A percentile compares a stretch with the other conserved stretches of the same genome.
Conservation (phyloP, 2,113 vertebrate genomes). For the Solenodon paradoxus region DNA sequence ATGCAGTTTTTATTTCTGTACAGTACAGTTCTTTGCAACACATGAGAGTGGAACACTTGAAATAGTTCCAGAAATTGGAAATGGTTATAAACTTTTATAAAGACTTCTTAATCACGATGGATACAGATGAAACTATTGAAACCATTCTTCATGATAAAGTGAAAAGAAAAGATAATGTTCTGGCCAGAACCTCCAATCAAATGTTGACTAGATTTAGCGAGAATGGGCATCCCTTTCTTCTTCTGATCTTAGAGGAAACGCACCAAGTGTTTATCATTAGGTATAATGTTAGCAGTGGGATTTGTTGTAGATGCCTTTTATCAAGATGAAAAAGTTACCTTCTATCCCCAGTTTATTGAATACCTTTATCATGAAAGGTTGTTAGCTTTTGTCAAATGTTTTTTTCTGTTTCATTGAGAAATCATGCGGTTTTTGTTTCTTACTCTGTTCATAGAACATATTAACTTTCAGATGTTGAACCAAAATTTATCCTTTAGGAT, state of each 20-base stretch:
- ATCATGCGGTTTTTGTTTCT: background rate
- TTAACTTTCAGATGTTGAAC: background rate
- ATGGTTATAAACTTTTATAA: background rate
- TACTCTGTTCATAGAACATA: background rate
- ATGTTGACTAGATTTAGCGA: background rate
- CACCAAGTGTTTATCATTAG: background rate
- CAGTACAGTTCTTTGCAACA: background rate
- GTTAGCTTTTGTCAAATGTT: background rate
- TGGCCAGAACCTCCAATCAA: background rate
- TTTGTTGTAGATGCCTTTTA: background rate
- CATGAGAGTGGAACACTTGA: background rate
- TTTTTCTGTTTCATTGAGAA: background rate
- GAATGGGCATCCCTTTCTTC: background rate
- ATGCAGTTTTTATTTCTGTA: background rate
- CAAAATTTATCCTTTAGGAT: background rate
- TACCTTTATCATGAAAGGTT: background rate
- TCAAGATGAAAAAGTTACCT: too few relatives aligned
- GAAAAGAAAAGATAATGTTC: background rate
- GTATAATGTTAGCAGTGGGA: background rate
- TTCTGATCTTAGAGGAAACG: too few relatives aligned
- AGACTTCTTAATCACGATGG: background rate
- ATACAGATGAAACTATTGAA: background rate
- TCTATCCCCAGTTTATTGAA: too few relatives aligned
- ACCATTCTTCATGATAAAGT: background rate
- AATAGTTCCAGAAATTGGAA: background rate